Evolutionary conservation across 2,797 vertebrate genomes (phyloP), one percentile per base, ranked within the genome.

Genomic region (Sebastes vulpes): DNA sequence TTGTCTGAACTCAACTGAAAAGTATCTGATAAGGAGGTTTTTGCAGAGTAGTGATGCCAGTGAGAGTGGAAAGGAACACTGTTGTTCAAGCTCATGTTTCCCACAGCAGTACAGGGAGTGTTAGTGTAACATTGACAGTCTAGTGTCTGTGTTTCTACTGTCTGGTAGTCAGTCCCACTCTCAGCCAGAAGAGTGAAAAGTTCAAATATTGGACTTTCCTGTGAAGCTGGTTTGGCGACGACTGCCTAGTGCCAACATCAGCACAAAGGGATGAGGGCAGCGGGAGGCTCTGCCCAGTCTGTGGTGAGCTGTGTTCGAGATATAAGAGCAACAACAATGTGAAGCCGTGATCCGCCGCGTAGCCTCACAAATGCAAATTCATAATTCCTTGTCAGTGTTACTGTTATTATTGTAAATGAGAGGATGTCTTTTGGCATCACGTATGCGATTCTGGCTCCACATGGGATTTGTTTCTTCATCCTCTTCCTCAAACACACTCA

Each of bases 171-270:
- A 70, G 48, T 79, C 81, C 48, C 69, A 92, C 91, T 53, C 90
- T 81, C 84, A 69, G 89, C 85, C 92, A 93, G 57, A 83, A 88
- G 90, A 96, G 94, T 92, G 93, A 96, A 96, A 95, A 96, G 95
- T 97, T 97, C 94, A 97, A 96, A 96, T 96, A 96, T 96, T 96
- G 87, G 93, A 89, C 93, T 96, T 97, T 95, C 92, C 94, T 93
- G 82, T 93, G 91, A 93, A 75, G 87, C 90, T 88, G 89, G 83
- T 92, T 94, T 94, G 79, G 82, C 69, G 86, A 93, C n/a, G 10
- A 4, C 66, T 18, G 57, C 29, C 48, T 25, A 4, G 28, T 72
- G 76, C 63, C 87, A 96, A 95, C 79, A 75, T 94, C 94, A 96
- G 95, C 91, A 91, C 80, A 68, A 75, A 77, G 53, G 66, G 92